A percentile compares a stretch with the other conserved stretches of the same genome.
Conservation (phyloP, 2,797 vertebrate genomes). For the Holocentrus rufus region DNA sequence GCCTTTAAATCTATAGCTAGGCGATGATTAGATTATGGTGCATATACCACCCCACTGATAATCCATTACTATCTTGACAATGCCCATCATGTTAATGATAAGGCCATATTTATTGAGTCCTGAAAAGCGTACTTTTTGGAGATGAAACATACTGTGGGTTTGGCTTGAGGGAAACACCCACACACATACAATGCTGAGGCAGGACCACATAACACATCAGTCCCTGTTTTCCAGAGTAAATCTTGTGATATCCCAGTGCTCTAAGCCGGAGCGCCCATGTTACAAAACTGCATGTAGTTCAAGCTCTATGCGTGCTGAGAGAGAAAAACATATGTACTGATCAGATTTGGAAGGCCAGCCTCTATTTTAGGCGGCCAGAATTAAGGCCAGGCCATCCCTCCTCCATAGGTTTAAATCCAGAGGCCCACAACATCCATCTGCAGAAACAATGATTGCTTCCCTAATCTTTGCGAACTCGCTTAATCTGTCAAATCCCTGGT, state of each 20-base stretch:
- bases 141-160: slow-evolving; percentile 5
- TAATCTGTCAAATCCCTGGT: slow-evolving; percentile 80
- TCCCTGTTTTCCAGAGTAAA: slow-evolving; percentile 36
- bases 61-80: too few species aligned
- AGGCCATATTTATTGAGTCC: slow-evolving; percentile 2
- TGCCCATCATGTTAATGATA: too few species aligned
- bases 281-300: slow-evolving; percentile 39
- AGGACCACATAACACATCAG: slow-evolving; percentile 3
- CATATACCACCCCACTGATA: too few species aligned
- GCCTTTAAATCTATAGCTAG: too few species aligned
- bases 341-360: slow-evolving; percentile 37
- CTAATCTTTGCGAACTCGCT: slow-evolving; percentile 79
- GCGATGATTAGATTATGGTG: neutral
- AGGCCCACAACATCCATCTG: slow-evolving; percentile 64
- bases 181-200: slow-evolving; percentile 5
- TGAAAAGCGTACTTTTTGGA: slow-evolving; percentile 32
- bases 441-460: slow-evolving; percentile 80
- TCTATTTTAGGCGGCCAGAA: slow-evolving; percentile 48
- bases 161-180: slow-evolving; percentile 16
- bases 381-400: slow-evolving; percentile 50
- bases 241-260: slow-evolving; percentile 39
- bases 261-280: slow-evolving; percentile 45
- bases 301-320: slow-evolving; percentile 21
- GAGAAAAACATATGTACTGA: slow-evolving; percentile 55
- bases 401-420: slow-evolving; percentile 68